These are phyloP conservation scores for Synanthedon formicaeformis DNA, from an alignment of 2,888 invertebrate species.

Conservation along the genomic window DNA sequence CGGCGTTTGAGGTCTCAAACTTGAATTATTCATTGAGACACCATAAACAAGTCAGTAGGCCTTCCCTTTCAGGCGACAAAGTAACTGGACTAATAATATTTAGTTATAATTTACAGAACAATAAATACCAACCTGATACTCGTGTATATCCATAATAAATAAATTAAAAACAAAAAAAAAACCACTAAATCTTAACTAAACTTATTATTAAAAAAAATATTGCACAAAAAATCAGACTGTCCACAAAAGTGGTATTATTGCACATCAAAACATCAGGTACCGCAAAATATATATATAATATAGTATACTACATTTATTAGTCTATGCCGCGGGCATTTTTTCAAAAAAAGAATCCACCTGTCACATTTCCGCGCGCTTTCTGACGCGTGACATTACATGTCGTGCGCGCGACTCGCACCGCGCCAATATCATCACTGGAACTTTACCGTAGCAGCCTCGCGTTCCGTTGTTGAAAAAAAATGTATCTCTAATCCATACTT, in stretches of 20 bases:
- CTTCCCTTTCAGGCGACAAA: no score
- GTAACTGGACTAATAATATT: no score
- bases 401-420: slow-evolving; percentile 29
- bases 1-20: no score
- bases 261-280: slow-evolving; percentile 29
- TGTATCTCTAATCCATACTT: neutral
- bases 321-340: slow-evolving; percentile 3
- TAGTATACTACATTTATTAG: slow-evolving; percentile 10
- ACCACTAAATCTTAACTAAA: slow-evolving; percentile 12
- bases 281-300: slow-evolving; percentile 13
- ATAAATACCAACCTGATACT: slow-evolving; percentile 61
- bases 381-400: slow-evolving; percentile 18
- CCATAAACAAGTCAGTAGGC: no score
- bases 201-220: slow-evolving; percentile 20
- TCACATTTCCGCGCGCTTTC: slow-evolving; percentile 11
- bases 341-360: slow-evolving; percentile 6
- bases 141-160: slow-evolving; percentile 54
- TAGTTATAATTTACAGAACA: no score
- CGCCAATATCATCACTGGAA: slow-evolving; percentile 19
- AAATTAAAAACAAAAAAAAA: slow-evolving; percentile 16
- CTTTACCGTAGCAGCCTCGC: slow-evolving; percentile 6
- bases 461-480: slow-evolving; percentile 20
- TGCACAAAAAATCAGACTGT: slow-evolving; percentile 57
- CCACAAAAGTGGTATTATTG: slow-evolving; percentile 53
- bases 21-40: no score